Evolutionary conservation across 2,797 vertebrate species (phyloP).

Genomic region (Enteromius unitaeniatus): DNA sequence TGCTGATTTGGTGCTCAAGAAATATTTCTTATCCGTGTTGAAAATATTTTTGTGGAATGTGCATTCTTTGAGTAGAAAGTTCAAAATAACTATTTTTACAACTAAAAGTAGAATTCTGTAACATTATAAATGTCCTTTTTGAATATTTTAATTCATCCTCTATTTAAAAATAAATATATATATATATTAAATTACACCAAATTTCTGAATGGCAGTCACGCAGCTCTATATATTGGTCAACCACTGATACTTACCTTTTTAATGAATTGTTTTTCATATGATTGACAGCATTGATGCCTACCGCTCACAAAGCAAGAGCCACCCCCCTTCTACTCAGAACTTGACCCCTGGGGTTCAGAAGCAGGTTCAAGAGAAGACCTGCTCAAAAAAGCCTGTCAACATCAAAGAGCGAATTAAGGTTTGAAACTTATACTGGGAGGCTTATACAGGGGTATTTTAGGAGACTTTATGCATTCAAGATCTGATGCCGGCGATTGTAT

Average conservation of each 20-base stretch:
- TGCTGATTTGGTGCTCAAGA: neutral
- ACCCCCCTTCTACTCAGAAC: constrained; percentile 61
- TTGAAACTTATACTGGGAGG: constrained; percentile 6
- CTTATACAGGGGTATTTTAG: neutral
- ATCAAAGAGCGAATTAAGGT: constrained; percentile 77
- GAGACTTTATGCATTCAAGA: neutral
- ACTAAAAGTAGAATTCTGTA: neutral
- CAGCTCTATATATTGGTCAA: neutral
- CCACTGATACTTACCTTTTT: neutral
- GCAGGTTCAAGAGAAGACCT: constrained; percentile 57
- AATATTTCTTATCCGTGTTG: neutral
- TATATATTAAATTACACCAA: neutral
- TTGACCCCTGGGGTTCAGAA: constrained; percentile 66
- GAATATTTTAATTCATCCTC: neutral
- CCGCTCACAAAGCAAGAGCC: constrained; percentile 74
- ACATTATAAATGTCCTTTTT: neutral
- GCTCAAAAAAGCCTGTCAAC: constrained; percentile 62
- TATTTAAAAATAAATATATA: neutral
- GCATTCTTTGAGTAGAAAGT: neutral
- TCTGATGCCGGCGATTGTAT: neutral
- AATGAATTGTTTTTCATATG: neutral
- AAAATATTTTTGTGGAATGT: neutral
- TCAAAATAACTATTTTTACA: neutral
- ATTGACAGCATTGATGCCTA: constrained; percentile 77
- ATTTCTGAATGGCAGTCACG: neutral